phyloP scores from a whole-genome alignment of 2,888 invertebrate genomes.

The Ecliptopera silaceata region DNA sequence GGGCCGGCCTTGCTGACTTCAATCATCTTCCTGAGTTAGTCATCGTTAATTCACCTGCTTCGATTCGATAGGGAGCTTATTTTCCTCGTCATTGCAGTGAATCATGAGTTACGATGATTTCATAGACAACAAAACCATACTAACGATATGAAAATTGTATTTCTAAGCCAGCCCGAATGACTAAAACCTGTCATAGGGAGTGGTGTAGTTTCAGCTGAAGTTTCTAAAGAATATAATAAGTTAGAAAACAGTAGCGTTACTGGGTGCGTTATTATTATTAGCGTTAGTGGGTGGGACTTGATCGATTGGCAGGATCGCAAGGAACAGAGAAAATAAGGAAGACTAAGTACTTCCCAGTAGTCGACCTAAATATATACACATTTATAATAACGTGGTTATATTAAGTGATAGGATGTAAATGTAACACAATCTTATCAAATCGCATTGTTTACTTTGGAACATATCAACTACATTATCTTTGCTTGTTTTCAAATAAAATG shows the following conservation, averaged over 20 bases:
- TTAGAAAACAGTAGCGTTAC: too few species aligned
- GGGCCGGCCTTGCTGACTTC: slow-evolving; percentile 40
- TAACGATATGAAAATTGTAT: neutral
- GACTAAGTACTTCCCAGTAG: too few species aligned
- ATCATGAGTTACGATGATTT: slow-evolving; percentile 29
- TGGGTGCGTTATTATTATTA: too few species aligned
- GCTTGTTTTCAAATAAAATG: neutral
- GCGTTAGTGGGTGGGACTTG: too few species aligned
- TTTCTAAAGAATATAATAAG: too few species aligned
- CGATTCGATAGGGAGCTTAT: slow-evolving; percentile 43
- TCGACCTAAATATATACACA: too few species aligned
- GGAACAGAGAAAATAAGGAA: too few species aligned
- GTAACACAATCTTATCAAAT: slow-evolving; percentile 24
- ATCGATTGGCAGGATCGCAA: too few species aligned
- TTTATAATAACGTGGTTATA: neutral
- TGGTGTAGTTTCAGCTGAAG: neutral
- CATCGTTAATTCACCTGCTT: slow-evolving; percentile 61
- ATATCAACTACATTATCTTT: neutral
- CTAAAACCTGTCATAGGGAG: neutral
- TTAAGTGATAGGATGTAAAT: neutral
- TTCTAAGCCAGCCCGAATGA: slow-evolving; percentile 1
- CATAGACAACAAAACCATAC: neutral
- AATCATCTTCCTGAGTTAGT: slow-evolving; percentile 51
- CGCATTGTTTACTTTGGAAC: slow-evolving; percentile 26
- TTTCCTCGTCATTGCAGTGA: slow-evolving; percentile 32